Base-by-base conservation (phyloP, 1,140 invertebrate genomes). In the Drosophila fuyamai region DNA sequence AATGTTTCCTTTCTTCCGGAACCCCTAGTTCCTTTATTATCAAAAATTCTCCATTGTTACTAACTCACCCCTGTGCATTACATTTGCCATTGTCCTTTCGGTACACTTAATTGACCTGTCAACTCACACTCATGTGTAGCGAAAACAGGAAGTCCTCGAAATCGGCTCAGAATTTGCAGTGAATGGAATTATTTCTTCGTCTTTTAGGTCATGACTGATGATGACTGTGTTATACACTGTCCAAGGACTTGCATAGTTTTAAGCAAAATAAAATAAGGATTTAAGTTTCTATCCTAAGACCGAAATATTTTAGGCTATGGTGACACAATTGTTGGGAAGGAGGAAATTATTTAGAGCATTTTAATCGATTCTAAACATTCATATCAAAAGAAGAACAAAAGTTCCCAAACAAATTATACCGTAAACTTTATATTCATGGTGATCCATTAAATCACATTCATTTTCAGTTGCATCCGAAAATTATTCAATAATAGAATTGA, bases 91-190 rank as follows among this genome's bases (percentile, higher is more conserved):
- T 63, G 44, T 41, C 32, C 13, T n/a, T 10, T 12, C 7, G 18
- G 32, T 27, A 23, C 40, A 48, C 23, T 48, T 29, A 58, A 72
- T 41, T 54, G 47, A 73, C 57, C 57, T 74, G 68, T 27, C 56
- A 71, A 47, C 29, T 48, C 44, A n/a, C 8, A 32, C 6, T 32
- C 8, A 32, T 23, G 14, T 44, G 65, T 67, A 56, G 58, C 55
- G 36, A 27, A 60, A 41, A 38, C 61, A 32, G 66, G 58, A 63
- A 66, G 58, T 48, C 12, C 59, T 66, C 62, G 57, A 47, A n/a
- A 38, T 62, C 16, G 9, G 6, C 14, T 61, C 14, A 43, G 35
- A n/a, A 10, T 16, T 29, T 10, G 9, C 2, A 7, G 14, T 53
- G 32, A 32, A 36, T 53, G 29, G 16, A 35, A 35, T 35, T n/a